Conservation (phyloP, 2,113 vertebrate species). For the Chloropsis hardwickii region DNA sequence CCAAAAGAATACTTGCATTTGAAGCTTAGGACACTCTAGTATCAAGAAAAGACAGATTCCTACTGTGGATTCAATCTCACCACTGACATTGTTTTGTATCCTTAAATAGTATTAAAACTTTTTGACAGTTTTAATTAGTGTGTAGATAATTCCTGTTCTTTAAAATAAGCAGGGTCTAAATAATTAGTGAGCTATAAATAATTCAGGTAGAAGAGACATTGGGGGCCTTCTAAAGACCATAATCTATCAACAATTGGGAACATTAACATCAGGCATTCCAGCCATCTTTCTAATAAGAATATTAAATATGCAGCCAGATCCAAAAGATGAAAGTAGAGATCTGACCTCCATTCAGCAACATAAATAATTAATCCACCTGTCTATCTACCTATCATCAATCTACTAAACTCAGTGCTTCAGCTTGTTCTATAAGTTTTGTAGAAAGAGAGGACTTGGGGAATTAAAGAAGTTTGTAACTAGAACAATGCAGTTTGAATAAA, state of each 20-base stretch:
- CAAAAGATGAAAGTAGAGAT: background rate
- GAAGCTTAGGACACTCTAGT: background rate
- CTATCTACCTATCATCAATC: background rate
- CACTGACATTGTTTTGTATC: background rate
- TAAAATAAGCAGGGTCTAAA: constrained; percentile 16
- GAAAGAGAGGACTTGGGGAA: background rate
- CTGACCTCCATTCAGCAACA: background rate
- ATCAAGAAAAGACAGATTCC: background rate
- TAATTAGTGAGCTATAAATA: constrained; percentile 6
- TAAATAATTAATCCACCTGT: constrained; percentile 29
- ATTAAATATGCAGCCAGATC: constrained; percentile 16
- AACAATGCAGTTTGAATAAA: background rate
- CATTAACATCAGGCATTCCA: background rate
- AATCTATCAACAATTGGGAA: background rate
- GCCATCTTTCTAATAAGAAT: background rate
- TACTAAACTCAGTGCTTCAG: background rate
- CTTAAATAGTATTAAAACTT: background rate
- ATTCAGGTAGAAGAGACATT: background rate
- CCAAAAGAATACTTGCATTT: background rate
- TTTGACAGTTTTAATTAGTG: background rate
- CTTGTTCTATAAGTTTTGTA: background rate
- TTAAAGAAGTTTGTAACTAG: background rate
- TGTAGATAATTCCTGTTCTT: background rate
- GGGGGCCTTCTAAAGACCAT: background rate
- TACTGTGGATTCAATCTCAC: background rate